Evolutionary conservation across 2,888 invertebrate genomes (phyloP), one percentile per base, ranked within the genome.

Genomic region (Acleris emargana): DNA sequence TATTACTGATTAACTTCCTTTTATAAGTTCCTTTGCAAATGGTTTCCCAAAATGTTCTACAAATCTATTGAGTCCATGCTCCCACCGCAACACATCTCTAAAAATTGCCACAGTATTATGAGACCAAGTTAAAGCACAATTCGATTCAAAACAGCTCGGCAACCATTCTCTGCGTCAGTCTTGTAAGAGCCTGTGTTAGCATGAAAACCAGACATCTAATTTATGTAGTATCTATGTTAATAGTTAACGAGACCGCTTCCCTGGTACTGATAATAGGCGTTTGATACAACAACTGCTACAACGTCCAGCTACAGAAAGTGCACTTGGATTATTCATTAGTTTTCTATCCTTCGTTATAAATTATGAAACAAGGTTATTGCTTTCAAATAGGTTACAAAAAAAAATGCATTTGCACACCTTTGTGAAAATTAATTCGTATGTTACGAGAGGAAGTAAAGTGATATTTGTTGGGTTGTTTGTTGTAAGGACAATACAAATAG

Each of bases 201-300:
- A 28, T 42, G 51, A 13, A 43, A 60, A 49, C 47, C 28, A 62
- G 42, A n/a, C 57, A 57, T 57, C n/a, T 18, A 43, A 66, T 66
- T 66, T 60, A 61, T 61, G 60, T 16, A 11, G 32, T 51, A 60
- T 61, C 45, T 60, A 60, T 60, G 64, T 60, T 60, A 64, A 64
- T 64, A 18, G 55, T 51, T 54, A 51, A 55, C 59, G 20, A 64
- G 64, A 55, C 47, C 47, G 38, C 42, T 63, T 59, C 42, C 47
- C 45, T 9, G 63, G 64, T 49, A 20, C 47, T 18, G 53, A 49
- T 58, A 53, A 54, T 49, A 54, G 47, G 53, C 32, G 51, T 49
- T 32, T 25, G 45, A 25, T 57, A 57, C 45, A 18, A 57, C 45
- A n/a, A 20, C n/a, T 22, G 43, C 45, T 18, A 18, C 45, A 61